Evolutionary conservation across 2,888 invertebrate species (phyloP).

Genomic region (Meteorus colon): DNA sequence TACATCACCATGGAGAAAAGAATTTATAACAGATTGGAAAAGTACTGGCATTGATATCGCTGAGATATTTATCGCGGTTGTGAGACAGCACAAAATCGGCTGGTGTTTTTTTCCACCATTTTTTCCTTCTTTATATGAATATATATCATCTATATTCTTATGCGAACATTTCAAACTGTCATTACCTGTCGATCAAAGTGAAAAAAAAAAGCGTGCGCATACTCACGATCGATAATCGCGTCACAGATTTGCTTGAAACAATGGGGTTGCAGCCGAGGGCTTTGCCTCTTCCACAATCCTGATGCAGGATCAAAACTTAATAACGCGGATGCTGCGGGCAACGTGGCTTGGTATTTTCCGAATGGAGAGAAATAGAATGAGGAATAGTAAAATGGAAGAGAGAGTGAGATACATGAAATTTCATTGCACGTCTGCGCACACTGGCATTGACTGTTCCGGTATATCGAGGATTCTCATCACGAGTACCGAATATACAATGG

Average conservation of each 20-base stretch:
- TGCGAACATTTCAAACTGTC: slow-evolving; percentile 69
- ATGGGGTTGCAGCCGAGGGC: slow-evolving; percentile 51
- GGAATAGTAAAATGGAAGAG: background rate
- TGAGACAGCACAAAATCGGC: slow-evolving; percentile 56
- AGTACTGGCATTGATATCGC: slow-evolving; percentile 62
- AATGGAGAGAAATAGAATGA: background rate
- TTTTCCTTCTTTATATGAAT: background rate
- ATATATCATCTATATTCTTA: background rate
- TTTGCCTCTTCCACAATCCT: slow-evolving; percentile 56
- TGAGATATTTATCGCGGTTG: slow-evolving; percentile 56
- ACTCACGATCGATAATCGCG: slow-evolving; percentile 67
- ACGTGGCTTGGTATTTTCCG: slow-evolving; percentile 7
- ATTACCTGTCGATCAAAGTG: slow-evolving; percentile 72
- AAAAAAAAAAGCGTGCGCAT: slow-evolving; percentile 57
- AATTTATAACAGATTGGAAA: slow-evolving; percentile 53
- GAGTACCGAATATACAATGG: slow-evolving; percentile 24
- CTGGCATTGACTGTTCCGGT: slow-evolving; percentile 2
- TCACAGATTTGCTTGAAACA: slow-evolving; percentile 61
- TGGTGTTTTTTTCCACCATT: slow-evolving; percentile 20
- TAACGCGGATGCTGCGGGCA: slow-evolving; percentile 57
- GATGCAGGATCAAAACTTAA: slow-evolving; percentile 67
- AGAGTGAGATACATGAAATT: slow-evolving; percentile 20
- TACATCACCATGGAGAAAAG: slow-evolving; percentile 41
- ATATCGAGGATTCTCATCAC: slow-evolving; percentile 32
- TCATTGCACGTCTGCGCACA: background rate